These are phyloP conservation scores for Venturia canescens DNA, from an alignment of 1,140 invertebrate genomes.

Conservation along the genomic window DNA sequence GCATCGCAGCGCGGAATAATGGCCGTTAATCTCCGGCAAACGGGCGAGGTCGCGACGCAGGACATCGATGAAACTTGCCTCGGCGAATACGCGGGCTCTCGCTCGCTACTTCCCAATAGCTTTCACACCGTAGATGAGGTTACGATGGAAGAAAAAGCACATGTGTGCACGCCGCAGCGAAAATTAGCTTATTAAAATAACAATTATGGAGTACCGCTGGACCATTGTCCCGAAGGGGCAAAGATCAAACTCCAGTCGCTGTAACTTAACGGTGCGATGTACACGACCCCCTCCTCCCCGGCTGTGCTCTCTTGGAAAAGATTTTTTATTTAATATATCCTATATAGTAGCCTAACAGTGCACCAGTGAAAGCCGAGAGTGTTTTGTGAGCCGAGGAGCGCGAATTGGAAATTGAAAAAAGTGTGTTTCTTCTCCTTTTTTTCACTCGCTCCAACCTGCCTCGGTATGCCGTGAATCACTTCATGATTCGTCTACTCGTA, in stretches of 20 bases:
- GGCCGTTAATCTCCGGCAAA: slow-evolving; percentile 13
- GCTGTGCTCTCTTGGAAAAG: slow-evolving; percentile 8
- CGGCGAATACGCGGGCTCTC: neutral
- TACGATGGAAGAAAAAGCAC: neutral
- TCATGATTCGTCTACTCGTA: too few relatives aligned
- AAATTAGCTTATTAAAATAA: slow-evolving; percentile 74
- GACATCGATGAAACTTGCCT: neutral
- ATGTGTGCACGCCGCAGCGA: slow-evolving; percentile 54
- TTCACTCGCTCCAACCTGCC: too few relatives aligned
- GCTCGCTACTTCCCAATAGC: too few relatives aligned
- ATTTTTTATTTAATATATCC: slow-evolving; percentile 11
- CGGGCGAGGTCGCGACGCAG: slow-evolving; percentile 47
- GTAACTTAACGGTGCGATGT: slow-evolving; percentile 66
- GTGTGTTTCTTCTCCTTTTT: too few relatives aligned
- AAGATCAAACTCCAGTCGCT: slow-evolving; percentile 67
- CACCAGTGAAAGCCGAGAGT: neutral
- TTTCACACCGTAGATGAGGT: neutral
- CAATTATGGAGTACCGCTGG: slow-evolving; percentile 68
- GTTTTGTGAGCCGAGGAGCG: too few relatives aligned
- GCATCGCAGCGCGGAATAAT: neutral
- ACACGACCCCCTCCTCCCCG: slow-evolving; percentile 41
- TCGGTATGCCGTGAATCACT: too few relatives aligned
- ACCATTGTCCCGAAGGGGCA: slow-evolving; percentile 66
- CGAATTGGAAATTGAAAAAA: too few relatives aligned
- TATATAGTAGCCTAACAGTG: neutral